phyloP scores from a whole-genome alignment of 2,888 invertebrate genomes.

The Hipparchia sbordonii region DNA sequence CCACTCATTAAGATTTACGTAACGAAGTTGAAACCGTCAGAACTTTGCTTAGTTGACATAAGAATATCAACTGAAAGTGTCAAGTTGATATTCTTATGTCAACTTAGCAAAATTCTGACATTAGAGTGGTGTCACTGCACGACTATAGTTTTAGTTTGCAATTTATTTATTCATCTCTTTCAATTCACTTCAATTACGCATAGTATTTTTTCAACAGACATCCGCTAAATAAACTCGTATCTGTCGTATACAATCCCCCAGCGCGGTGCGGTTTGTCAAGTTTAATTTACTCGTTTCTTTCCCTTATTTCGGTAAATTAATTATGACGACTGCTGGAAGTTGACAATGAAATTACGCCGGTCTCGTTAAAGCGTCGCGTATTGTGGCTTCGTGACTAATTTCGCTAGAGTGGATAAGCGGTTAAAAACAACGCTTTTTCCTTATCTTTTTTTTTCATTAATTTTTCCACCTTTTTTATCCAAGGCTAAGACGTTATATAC shows the following conservation, averaged over 20 bases:
- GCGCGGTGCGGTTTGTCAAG: conserved; percentile 18
- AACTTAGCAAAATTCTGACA: too few relatives aligned
- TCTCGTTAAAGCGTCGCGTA: conserved; percentile 31
- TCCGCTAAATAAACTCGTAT: neutral
- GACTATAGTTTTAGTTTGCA: too few relatives aligned
- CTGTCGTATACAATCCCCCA: conserved; percentile 13
- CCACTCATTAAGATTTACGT: too few relatives aligned
- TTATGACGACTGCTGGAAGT: conserved; percentile 26
- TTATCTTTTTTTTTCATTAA: neutral
- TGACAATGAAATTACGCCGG: conserved; percentile 29
- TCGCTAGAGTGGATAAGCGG: neutral
- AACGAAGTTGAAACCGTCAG: too few relatives aligned
- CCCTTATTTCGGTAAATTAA: conserved; percentile 28
- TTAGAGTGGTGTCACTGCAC: too few relatives aligned
- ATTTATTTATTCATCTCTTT: too few relatives aligned
- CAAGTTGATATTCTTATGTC: too few relatives aligned
- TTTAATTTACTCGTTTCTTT: conserved; percentile 31
- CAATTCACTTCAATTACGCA: too few relatives aligned
- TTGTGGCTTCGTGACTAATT: conserved; percentile 33
- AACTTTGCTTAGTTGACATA: too few relatives aligned
- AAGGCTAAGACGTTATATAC: too few relatives aligned
- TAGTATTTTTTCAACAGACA: neutral
- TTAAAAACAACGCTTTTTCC: neutral
- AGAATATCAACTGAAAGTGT: too few relatives aligned
- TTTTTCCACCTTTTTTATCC: neutral